Percentiles rank a stretch among this genome's conserved stretches.
phyloP scores from a whole-genome alignment of 2,113 vertebrate genomes.

The Strix aluco region DNA sequence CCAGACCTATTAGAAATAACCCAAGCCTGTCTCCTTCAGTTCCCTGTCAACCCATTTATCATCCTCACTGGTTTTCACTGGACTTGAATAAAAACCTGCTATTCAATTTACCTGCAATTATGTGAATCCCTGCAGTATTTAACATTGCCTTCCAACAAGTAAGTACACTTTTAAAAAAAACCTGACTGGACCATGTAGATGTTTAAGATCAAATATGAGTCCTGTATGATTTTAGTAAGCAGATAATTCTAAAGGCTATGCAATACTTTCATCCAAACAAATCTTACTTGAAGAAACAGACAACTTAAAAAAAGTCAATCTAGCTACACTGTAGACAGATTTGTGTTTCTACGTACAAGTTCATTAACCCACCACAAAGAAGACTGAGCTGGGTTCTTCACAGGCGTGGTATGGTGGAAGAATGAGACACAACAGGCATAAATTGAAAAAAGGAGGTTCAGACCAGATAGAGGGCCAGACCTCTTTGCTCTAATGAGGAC shows the following conservation, averaged over 20 bases:
- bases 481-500: not conserved
- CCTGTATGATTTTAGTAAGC: not conserved
- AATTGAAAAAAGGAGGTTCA: not conserved
- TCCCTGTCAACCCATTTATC: not conserved
- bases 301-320: not conserved
- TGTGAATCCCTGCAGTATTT: not conserved
- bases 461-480: not conserved
- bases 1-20: not conserved
- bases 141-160: not conserved
- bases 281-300: not conserved
- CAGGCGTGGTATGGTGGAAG: not conserved
- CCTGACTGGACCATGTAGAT: rapidly evolving
- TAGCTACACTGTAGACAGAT: not conserved
- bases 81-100: not conserved
- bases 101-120: not conserved
- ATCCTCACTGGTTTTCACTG: not conserved
- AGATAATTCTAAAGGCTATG: not conserved
- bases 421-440: not conserved
- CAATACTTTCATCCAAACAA: not conserved
- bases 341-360: not conserved
- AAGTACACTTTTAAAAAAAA: not conserved
- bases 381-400: not conserved
- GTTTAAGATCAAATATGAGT: not conserved
- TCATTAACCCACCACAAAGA: not conserved
- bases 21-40: not conserved